Evolutionary conservation across 2,888 invertebrate species (phyloP).

Genomic region (Coenonympha arcania): DNA sequence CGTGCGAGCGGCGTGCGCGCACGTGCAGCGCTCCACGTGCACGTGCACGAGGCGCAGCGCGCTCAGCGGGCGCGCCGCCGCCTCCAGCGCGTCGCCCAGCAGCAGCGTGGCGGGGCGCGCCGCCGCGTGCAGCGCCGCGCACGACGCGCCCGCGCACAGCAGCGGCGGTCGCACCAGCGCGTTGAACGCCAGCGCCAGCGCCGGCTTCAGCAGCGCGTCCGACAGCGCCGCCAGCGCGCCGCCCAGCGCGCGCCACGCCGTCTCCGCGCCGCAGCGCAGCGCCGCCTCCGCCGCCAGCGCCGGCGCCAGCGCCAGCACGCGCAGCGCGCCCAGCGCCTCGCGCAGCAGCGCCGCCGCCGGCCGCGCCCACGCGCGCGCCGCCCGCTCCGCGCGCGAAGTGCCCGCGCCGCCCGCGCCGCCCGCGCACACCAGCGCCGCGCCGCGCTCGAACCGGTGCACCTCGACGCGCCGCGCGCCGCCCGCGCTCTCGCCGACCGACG

Average conservation of each 20-base stretch:
- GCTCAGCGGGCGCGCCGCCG: slow-evolving; percentile 38
- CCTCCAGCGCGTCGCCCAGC: slow-evolving; percentile 37
- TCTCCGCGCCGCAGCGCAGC: too few relatives aligned
- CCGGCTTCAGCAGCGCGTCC: slow-evolving; percentile 81
- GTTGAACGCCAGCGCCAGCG: slow-evolving; percentile 79
- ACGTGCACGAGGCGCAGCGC: slow-evolving; percentile 36
- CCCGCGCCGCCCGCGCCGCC: slow-evolving; percentile 29
- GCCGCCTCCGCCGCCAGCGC: slow-evolving; percentile 78
- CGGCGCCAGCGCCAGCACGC: slow-evolving; percentile 75
- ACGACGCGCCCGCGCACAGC: slow-evolving; percentile 76
- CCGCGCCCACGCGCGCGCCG: slow-evolving; percentile 28
- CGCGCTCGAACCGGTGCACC: slow-evolving; percentile 49
- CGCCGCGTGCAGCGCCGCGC: slow-evolving; percentile 76
- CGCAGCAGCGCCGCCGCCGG: slow-evolving; percentile 73
- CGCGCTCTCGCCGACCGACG: not conserved
- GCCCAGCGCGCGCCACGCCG: slow-evolving; percentile 10
- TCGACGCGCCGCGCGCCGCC: too few relatives aligned
- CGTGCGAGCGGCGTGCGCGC: not conserved
- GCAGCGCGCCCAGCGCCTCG: slow-evolving; percentile 75
- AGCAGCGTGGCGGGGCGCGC: slow-evolving; percentile 43
- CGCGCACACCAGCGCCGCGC: slow-evolving; percentile 35
- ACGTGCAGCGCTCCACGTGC: slow-evolving; percentile 2
- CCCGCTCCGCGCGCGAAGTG: slow-evolving; percentile 31
- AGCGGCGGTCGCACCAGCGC: slow-evolving; percentile 79
- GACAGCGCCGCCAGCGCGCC: slow-evolving; percentile 46